Evolutionary conservation across 2,888 invertebrate species (phyloP), one percentile per base, ranked within the genome.

Genomic region (Caenorhabditis sp.): DNA sequence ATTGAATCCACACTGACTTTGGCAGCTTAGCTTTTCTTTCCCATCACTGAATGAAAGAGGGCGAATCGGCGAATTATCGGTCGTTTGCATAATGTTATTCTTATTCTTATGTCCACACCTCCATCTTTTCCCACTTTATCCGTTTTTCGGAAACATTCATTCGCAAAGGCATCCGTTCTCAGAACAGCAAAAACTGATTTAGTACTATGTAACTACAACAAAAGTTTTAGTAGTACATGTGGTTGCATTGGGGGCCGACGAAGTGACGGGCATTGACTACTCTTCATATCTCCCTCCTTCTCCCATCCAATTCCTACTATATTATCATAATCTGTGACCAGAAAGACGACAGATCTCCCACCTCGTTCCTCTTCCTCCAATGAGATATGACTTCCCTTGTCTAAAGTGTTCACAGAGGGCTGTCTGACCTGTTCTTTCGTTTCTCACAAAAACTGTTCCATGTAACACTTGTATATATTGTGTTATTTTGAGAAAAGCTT

Each of bases 71-170:
- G 55, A 76, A 76, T 76, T 76, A 76, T 76, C 76, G 76, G 67
- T 67, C 67, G 76, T 76, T 76, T 76, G 67, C 76, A 67, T 76
- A 76, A 67, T 76, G 76, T 67, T 76, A 74, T 74, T 74, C 74
- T 50, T 72, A 47, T 44, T 32, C 32, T 32, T 32, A 20, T 28
- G 37, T 65, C 60, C 50, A 18, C 65, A 44, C 58, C 47, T 60
- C 51, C 65, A n/a, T n/a, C n/a, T n/a, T n/a, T 67, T 53, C 56
- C 32, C 40, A 58, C 18, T 47, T 55, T 24, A 24, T 44, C 68
- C 40, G 47, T 72, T 72, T 44, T 62, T 64, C 26, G 62, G 51
- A 70, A 70, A 70, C 61, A 50, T 32, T 32, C 32, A 4, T 32
- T 32, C n/a, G n/a, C n/a, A n/a, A n/a, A n/a, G n/a, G n/a, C n/a